These are phyloP conservation scores for Abramis brama DNA, from an alignment of 2,113 vertebrate genomes.

Conservation along the genomic window DNA sequence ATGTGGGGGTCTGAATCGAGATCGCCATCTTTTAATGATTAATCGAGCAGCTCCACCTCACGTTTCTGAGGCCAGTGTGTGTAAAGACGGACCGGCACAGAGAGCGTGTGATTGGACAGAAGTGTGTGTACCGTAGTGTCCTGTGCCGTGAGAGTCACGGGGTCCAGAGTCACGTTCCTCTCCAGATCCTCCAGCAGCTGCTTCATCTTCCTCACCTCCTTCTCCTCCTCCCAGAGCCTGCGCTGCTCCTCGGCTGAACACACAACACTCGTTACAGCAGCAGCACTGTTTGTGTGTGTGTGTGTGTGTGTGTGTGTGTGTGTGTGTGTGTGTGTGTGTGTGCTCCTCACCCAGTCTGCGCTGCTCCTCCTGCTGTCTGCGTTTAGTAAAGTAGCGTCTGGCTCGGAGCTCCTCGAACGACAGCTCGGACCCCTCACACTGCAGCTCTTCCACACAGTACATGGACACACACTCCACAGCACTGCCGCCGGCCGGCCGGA, in stretches of 20 bases:
- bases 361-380: constrained; percentile 65
- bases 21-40: too few relatives aligned
- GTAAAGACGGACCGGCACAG: too few relatives aligned
- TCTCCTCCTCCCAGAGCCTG: constrained; percentile 46
- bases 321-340: neutral
- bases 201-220: constrained; percentile 49
- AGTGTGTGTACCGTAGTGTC: neutral
- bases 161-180: constrained; percentile 22
- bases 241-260: constrained; percentile 48
- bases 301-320: neutral
- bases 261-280: neutral
- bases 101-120: too few relatives aligned
- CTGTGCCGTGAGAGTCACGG: neutral
- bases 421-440: constrained; percentile 77
- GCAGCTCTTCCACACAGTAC: constrained; percentile 77
- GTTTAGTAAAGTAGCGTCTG: constrained; percentile 66
- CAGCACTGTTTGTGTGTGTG: neutral
- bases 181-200: constrained; percentile 50
- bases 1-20: too few relatives aligned
- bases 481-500: neutral
- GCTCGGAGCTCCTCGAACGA: constrained; percentile 87
- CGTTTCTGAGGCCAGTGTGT: too few relatives aligned
- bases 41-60: too few relatives aligned
- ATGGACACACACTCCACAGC: constrained; percentile 62
- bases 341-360: constrained; percentile 37